Conservation (phyloP, 2,113 vertebrate genomes). For the Lepisosteus osseus region DNA sequence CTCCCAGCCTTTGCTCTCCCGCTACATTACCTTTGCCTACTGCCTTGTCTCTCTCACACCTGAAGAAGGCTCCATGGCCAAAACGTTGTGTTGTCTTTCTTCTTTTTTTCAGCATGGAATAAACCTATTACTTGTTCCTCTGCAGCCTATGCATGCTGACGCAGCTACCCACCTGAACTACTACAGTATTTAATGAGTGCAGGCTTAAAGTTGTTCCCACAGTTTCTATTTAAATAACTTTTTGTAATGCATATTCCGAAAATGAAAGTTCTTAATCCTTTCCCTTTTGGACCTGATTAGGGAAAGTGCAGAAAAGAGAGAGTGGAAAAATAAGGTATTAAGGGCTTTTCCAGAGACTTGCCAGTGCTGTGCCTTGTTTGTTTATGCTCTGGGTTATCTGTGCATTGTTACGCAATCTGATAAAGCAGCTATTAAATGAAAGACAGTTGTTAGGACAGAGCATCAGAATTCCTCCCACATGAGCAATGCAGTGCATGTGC, state of each 20-base stretch:
- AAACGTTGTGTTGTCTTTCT: too few species aligned
- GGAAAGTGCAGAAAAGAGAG: neutral
- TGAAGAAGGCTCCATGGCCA: too few species aligned
- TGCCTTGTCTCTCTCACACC: too few species aligned
- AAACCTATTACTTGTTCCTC: too few species aligned
- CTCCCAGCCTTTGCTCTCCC: too few species aligned
- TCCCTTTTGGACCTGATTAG: neutral
- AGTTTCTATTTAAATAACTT: neutral
- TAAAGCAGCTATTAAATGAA: conserved; percentile 10
- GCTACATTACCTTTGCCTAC: too few species aligned
- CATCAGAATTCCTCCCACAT: neutral
- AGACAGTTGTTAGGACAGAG: conserved; percentile 17
- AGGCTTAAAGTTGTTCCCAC: too few species aligned
- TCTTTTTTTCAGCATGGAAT: too few species aligned
- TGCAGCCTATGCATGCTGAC: too few species aligned
- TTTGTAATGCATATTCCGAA: neutral
- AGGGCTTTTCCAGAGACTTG: neutral
- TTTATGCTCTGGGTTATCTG: conserved; percentile 7
- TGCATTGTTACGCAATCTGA: neutral
- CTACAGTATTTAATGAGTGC: too few species aligned
- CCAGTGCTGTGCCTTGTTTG: neutral
- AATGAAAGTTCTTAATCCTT: neutral
- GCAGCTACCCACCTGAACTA: too few species aligned
- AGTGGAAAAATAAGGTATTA: neutral
- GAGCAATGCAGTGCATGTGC: conserved; percentile 1